phyloP scores from a whole-genome alignment of 2,113 vertebrate genomes.

The Candoia aspera region DNA sequence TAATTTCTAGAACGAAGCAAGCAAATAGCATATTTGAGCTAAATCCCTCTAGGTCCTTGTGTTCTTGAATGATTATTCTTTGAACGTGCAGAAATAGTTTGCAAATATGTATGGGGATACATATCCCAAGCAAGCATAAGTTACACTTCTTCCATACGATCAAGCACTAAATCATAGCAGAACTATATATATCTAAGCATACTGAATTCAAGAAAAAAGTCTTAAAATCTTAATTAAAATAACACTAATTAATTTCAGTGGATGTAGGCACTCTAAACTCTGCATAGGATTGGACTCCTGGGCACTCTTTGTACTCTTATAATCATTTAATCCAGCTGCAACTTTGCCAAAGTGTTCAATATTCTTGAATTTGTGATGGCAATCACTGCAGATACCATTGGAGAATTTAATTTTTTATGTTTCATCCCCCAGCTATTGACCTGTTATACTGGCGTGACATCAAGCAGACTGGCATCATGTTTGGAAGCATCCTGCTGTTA shows the following conservation, averaged over 20 bases:
- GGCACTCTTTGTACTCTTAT: not conserved
- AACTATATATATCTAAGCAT: not conserved
- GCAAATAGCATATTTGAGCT: not conserved
- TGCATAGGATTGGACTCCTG: not conserved
- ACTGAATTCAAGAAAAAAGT: not conserved
- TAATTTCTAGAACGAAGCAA: not conserved
- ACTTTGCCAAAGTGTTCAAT: rapidly evolving
- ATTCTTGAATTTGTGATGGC: rapidly evolving
- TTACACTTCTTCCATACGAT: not conserved
- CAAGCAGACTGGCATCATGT: slow-evolving; percentile 93
- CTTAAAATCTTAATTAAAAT: not conserved
- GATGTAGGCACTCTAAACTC: not conserved
- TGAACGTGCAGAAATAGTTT: not conserved
- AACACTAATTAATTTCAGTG: not conserved
- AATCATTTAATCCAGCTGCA: not conserved
- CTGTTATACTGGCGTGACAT: slow-evolving; percentile 97
- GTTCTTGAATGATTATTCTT: not conserved
- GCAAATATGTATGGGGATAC: not conserved
- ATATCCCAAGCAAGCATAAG: not conserved
- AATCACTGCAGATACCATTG: rapidly evolving
- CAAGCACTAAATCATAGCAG: not conserved
- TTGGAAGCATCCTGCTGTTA: slow-evolving; percentile 91
- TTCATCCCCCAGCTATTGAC: slow-evolving; percentile 82
- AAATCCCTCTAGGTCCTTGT: not conserved
- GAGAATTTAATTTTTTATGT: not conserved